These are phyloP conservation scores for Whitmania pigra DNA, from an alignment of 1,140 invertebrate genomes.

Conservation along the genomic window DNA sequence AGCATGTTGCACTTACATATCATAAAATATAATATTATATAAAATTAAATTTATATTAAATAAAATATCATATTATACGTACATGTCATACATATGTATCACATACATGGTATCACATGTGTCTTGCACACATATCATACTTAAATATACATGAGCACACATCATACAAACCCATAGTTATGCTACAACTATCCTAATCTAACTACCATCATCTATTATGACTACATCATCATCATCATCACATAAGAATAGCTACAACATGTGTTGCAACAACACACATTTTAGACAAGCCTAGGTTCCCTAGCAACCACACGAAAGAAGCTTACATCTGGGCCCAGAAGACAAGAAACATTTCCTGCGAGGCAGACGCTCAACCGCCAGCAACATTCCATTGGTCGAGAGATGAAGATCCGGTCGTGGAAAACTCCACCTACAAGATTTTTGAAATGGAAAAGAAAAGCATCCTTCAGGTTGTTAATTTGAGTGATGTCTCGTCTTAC, in stretches of 20 bases:
- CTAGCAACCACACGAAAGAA: conserved; percentile 46
- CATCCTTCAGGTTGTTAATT: conserved; percentile 19
- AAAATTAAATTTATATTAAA: too few relatives aligned
- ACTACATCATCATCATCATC: too few relatives aligned
- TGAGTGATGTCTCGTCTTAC: background rate
- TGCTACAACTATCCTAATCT: too few relatives aligned
- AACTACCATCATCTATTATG: too few relatives aligned
- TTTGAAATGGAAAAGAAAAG: conserved; percentile 18
- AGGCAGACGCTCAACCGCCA: conserved; percentile 74
- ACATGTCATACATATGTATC: too few relatives aligned
- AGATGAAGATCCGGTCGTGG: background rate
- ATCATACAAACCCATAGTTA: too few relatives aligned
- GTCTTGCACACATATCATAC: too few relatives aligned
- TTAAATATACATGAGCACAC: too few relatives aligned
- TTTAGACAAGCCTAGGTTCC: conserved; percentile 26
- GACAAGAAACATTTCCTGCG: conserved; percentile 69
- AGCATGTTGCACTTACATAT: background rate
- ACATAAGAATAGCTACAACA: background rate
- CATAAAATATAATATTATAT: too few relatives aligned
- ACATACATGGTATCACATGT: too few relatives aligned
- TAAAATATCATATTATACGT: too few relatives aligned
- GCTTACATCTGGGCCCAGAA: conserved; percentile 60
- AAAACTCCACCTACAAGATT: conserved; percentile 22
- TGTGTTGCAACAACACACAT: too few relatives aligned
- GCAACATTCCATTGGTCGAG: conserved; percentile 63